phyloP scores from a whole-genome alignment of 2,113 vertebrate species.

The Embiotoca jacksoni region DNA sequence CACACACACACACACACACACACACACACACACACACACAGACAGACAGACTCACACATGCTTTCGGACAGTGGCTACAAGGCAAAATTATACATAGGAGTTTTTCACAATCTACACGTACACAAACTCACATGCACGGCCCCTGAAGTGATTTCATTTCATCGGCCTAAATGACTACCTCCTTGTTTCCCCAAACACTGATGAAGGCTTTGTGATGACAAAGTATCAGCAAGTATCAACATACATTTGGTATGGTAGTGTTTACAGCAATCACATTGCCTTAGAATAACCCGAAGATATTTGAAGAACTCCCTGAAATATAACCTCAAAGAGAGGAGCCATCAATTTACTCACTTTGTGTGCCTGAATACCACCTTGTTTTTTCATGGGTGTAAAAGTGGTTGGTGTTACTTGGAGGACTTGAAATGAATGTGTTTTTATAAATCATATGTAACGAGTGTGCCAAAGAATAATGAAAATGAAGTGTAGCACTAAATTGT shows the following conservation, averaged over 20 bases:
- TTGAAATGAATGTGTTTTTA: constrained; percentile 51
- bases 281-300: constrained; percentile 42
- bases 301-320: constrained; percentile 17
- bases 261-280: constrained; percentile 60
- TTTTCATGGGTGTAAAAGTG: not conserved
- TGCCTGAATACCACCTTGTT: not conserved
- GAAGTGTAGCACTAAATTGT: constrained; percentile 38
- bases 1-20: not conserved
- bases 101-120: constrained; percentile 6
- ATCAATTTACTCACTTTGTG: constrained; percentile 8
- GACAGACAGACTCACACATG: not conserved
- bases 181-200: constrained; percentile 58
- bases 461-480: constrained; percentile 57
- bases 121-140: not conserved
- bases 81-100: not conserved
- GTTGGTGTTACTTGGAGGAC: constrained; percentile 34
- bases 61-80: constrained; percentile 4
- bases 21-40: too few relatives aligned
- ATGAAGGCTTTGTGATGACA: constrained; percentile 45
- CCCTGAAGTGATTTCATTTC: constrained; percentile 20
- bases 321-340: constrained; percentile 23
- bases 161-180: constrained; percentile 56
- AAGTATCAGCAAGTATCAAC: constrained; percentile 58
- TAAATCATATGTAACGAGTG: constrained; percentile 27
- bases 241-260: constrained; percentile 40